A percentile compares a stretch with the other conserved stretches of the same genome.
Conservation (phyloP, 1,140 invertebrate species). For the Calephelis nemesis region DNA sequence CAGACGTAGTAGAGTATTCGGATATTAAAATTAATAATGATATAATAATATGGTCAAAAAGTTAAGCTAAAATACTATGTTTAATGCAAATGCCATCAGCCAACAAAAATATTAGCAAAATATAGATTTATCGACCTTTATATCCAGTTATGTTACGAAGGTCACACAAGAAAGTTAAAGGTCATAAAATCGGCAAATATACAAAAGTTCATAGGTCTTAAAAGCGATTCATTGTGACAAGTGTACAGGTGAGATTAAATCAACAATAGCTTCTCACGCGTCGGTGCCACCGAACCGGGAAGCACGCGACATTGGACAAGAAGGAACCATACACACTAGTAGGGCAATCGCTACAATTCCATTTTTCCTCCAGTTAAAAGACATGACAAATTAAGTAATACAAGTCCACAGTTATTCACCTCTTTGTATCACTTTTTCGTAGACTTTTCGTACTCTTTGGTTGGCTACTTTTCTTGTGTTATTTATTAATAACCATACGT, state of each 20-base stretch:
- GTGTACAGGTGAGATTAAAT: constrained; percentile 22
- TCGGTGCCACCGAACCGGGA: constrained; percentile 21
- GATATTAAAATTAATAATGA: too few species aligned
- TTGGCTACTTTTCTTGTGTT: too few species aligned
- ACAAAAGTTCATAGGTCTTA: constrained; percentile 18
- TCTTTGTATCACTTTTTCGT: too few species aligned
- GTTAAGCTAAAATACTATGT: too few species aligned
- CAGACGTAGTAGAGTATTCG: too few species aligned
- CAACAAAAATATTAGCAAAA: too few species aligned
- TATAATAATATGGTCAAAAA: too few species aligned
- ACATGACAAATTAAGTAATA: too few species aligned
- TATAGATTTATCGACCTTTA: background rate
- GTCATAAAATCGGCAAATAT: background rate
- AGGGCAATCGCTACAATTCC: background rate
- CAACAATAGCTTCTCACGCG: constrained; percentile 23
- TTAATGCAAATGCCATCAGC: too few species aligned
- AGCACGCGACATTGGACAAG: constrained; percentile 24
- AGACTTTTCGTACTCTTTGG: too few species aligned
- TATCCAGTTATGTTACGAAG: background rate
- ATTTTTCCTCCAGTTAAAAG: background rate
- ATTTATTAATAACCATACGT: too few species aligned
- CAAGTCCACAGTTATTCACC: too few species aligned
- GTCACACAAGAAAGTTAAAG: background rate
- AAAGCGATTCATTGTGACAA: constrained; percentile 24
- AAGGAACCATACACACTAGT: background rate